Percentiles rank a stretch among this genome's conserved stretches.
Conservation (phyloP, 92 coral and sea anemone genomes). For the Diadumene lineata region DNA sequence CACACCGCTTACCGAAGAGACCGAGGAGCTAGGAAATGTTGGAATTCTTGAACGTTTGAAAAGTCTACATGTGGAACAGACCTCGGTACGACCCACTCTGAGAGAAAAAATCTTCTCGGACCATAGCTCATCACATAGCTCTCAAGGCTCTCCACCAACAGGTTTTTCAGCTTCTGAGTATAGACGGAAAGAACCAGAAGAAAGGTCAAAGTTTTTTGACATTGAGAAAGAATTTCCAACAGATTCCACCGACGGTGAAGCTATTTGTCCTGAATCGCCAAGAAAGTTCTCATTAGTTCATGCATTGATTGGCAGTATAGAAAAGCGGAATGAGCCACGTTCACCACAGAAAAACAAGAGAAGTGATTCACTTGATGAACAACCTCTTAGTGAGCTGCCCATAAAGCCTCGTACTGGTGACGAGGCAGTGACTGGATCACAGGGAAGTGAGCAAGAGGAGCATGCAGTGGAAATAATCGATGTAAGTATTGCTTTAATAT, state of each 20-base stretch:
- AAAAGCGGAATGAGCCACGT: conserved; percentile 39
- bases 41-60: conserved; percentile 47
- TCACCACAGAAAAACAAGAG: conserved; percentile 6
- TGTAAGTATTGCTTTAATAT: neutral
- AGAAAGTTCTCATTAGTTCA: conserved; percentile 57
- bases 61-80: conserved; percentile 43
- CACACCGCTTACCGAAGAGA: conserved; percentile 7
- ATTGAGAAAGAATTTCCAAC: conserved; percentile 42
- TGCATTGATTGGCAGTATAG: conserved; percentile 65
- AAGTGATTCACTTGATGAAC: neutral
- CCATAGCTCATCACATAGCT: neutral
- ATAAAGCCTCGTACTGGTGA: conserved; percentile 45
- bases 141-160: neutral
- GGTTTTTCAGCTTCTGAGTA: conserved; percentile 15
- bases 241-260: conserved; percentile 1
- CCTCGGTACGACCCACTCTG: conserved; percentile 37
- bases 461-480: neutral
- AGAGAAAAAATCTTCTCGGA: conserved; percentile 49
- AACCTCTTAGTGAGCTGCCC: conserved; percentile 6
- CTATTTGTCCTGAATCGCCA: conserved; percentile 33
- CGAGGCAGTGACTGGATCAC: conserved; percentile 44
- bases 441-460: conserved; percentile 19
- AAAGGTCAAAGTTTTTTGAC: conserved; percentile 63
- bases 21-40: conserved; percentile 6
- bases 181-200: conserved; percentile 31